Evolutionary conservation across 2,888 invertebrate species (phyloP).

Genomic region (Plemyria rubiginata): DNA sequence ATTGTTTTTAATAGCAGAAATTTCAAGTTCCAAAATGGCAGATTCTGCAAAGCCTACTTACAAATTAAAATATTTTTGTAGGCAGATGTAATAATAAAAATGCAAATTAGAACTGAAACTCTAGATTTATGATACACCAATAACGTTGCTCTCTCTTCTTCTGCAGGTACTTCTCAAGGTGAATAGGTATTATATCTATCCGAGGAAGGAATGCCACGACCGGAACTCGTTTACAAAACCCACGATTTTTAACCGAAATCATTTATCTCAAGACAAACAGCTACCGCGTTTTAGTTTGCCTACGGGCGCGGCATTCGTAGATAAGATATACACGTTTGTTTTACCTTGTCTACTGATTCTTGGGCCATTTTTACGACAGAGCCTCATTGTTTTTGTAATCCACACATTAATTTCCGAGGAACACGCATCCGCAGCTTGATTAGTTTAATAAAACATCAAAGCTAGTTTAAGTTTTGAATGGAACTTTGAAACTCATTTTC

Average conservation of each 20-base stretch:
- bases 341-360: conserved; percentile 80
- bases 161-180: conserved; percentile 84
- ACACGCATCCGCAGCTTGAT: conserved; percentile 29
- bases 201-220: conserved; percentile 76
- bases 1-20: conserved; percentile 74
- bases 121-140: conserved; percentile 48
- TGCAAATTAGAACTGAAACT: conserved; percentile 25
- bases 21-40: conserved; percentile 39
- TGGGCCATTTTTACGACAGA: conserved; percentile 77
- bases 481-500: not conserved
- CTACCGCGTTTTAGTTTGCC: conserved; percentile 82
- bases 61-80: conserved; percentile 11
- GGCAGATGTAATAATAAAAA: conserved; percentile 11
- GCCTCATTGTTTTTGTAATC: conserved; percentile 73
- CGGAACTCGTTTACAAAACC: conserved; percentile 80
- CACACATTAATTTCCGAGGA: conserved; percentile 63
- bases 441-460: not conserved
- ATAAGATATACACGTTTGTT: conserved; percentile 81
- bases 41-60: conserved; percentile 40
- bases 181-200: conserved; percentile 82
- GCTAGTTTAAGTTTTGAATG: not conserved
- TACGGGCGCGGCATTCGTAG: conserved; percentile 47
- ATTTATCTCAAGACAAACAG: conserved; percentile 84
- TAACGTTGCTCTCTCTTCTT: conserved; percentile 81
- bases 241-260: conserved; percentile 81